Base-by-base conservation (phyloP, 2,113 vertebrate species). In the Phylloscopus whistleri region DNA sequence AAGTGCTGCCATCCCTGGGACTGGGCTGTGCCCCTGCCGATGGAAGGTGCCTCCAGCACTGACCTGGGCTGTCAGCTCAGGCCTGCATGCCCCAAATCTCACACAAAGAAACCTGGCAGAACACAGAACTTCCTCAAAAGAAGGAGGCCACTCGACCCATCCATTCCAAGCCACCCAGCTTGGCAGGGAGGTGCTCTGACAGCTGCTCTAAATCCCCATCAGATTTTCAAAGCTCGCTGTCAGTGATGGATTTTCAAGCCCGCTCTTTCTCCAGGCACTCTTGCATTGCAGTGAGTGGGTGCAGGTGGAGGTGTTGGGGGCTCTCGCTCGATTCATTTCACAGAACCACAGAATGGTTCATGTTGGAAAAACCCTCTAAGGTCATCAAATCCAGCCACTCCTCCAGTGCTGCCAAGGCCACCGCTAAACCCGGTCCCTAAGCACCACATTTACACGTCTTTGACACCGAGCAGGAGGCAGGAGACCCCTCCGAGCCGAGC, bases 251-350 rank as follows among this genome's bases (percentile, higher is more conserved):
- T 82, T 56, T 58, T 12, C 33, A 70, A 39, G 27, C 10, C 37
- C 41, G 8, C 26, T 24, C 73, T 58, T 89, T 30, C 85, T 46
- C 10, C 51, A 43, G 79, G 55, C 31, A 2, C 39, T 19, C 37
- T n/a, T 0, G 0, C 1, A 1, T 4, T 48, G 53, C 69, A 67
- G 35, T 0, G 30, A 1, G 13, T 11, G 44, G 77, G 44, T 55
- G 62, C 43, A 60, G 35, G 60, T 39, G 30, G 56, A 67, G 69
- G 18, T 16, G 24, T 1, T 41, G 66, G 48, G 77, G 68, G 43
- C 68, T 58, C 67, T 39, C 53, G 2, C 16, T 31, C 8, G 5
- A 4, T 51, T 44, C 1, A 5, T 56, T 73, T 24, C 37, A 24
- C 2, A 48, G 27, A 68, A 17, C n/a, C 9, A 62, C 24, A 18